phyloP scores from a whole-genome alignment of 2,113 vertebrate genomes.

The Zosterops borbonicus region DNA sequence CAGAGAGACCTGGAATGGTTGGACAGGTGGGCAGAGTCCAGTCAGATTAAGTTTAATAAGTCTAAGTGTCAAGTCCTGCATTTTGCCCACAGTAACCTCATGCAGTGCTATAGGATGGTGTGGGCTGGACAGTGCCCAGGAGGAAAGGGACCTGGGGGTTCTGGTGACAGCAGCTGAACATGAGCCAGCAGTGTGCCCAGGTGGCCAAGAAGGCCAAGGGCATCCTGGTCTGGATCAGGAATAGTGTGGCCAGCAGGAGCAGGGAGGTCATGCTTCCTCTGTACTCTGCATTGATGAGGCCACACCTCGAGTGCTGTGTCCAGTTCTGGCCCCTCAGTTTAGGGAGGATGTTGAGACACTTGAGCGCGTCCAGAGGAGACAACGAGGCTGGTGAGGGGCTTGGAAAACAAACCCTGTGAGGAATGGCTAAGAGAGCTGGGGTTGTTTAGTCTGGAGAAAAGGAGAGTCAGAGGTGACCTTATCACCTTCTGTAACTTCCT shows the following conservation, averaged over 20 bases:
- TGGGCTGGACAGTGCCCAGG: background rate
- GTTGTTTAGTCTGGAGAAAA: background rate
- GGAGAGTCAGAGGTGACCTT: background rate
- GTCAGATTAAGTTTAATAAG: background rate
- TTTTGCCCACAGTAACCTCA: background rate
- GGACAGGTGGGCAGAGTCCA: background rate
- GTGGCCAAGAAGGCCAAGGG: background rate
- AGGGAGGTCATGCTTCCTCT: background rate
- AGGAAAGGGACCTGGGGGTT: background rate
- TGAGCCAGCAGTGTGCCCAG: background rate
- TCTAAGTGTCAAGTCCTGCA: background rate
- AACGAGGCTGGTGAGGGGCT: background rate
- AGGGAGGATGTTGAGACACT: background rate
- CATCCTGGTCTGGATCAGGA: background rate
- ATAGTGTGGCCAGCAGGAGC: background rate
- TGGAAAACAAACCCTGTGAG: background rate
- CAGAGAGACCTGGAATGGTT: background rate
- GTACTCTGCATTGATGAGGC: background rate
- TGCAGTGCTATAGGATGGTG: background rate
- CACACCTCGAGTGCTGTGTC: background rate
- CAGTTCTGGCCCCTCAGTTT: background rate
- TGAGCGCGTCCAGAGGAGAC: background rate
- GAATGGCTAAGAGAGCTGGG: background rate
- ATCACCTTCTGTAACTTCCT: background rate
- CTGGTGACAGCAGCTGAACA: background rate